Conservation (phyloP, 1,140 invertebrate species). For the Leguminivora glycinivorella region DNA sequence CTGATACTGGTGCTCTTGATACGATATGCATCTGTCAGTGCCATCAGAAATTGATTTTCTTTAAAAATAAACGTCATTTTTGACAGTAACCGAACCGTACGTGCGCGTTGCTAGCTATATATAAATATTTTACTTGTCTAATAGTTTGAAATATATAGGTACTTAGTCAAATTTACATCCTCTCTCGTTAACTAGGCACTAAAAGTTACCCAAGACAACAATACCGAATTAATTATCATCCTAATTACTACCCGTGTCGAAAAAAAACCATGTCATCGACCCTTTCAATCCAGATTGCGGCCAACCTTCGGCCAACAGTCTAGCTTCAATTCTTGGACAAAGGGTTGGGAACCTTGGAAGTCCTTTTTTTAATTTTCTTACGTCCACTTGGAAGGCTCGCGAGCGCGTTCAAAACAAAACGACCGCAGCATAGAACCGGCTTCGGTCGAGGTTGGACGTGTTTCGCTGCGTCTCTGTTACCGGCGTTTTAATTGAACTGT, state of each 20-base stretch:
- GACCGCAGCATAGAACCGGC: conserved; percentile 67
- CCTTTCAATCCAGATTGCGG: background rate
- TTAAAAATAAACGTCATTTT: too few relatives aligned
- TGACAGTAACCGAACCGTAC: too few relatives aligned
- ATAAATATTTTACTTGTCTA: too few relatives aligned
- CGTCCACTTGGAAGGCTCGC: conserved; percentile 32
- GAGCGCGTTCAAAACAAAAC: conserved; percentile 64
- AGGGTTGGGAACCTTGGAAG: background rate
- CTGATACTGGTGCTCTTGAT: too few relatives aligned
- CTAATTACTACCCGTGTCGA: background rate
- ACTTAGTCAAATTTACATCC: background rate
- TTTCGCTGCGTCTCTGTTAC: conserved; percentile 33
- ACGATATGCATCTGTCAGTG: too few relatives aligned
- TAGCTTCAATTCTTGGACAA: background rate
- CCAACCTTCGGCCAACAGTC: background rate
- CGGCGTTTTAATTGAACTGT: conserved; percentile 37
- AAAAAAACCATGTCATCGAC: background rate
- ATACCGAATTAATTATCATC: conserved; percentile 2
- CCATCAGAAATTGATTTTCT: too few relatives aligned
- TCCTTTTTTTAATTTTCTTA: conserved; percentile 17
- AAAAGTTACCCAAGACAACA: background rate
- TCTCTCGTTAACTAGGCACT: background rate
- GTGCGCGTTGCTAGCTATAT: too few relatives aligned
- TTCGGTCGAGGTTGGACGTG: conserved; percentile 63
- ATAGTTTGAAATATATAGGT: too few relatives aligned